Evolutionary conservation across 1,140 invertebrate species (phyloP), one percentile per base, ranked within the genome.

Genomic region (Cataglyphis hispanica): DNA sequence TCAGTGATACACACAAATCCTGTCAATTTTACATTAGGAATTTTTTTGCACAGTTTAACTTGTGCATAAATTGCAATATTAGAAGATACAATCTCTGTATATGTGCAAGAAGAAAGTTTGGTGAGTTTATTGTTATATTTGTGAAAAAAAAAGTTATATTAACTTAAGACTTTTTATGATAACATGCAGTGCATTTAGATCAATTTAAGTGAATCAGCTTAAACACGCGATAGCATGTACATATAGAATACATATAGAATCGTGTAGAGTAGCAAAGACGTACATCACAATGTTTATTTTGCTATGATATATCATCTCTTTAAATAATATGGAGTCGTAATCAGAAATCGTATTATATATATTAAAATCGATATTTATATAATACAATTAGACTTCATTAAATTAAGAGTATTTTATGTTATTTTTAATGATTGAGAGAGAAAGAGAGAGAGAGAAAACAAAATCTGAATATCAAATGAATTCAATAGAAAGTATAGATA

Each of bases 251-350:
- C 46, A 56, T 67, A 67, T 61, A 70, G 8, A 84, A 58, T 67
- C 84, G 22, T 53, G 27, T 61, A 72, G 74, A 37, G 50, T 75
- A 64, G 43, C 43, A 16, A 66, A 89, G 67, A 86, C 13, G 22
- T 78, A 87, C 56, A 72, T 84, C 75, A 88, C 22, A 4, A 19
- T 5, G 27, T 88, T 88, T 89, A 89, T 89, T 89, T 89, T 89
- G 87, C 69, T 89, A 89, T 50, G 46, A 85, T 86, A 66, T 80
- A 61, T 80, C 60, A 46, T 88, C 43, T 88, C 69, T 88, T 88
- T 50, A 46, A 85, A 80, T 89, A 69, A 69, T 69, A 50, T 40
- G 37, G 7, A 77, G n/a, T 76, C 46, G 13, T 22, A 40, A 50
- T 64, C 46, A 63, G 31, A 22, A 63, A 27, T 63, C 4, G 34